phyloP scores from a whole-genome alignment of 92 coral and sea anemone genomes.

The Hydrozoanthus gracilis region DNA sequence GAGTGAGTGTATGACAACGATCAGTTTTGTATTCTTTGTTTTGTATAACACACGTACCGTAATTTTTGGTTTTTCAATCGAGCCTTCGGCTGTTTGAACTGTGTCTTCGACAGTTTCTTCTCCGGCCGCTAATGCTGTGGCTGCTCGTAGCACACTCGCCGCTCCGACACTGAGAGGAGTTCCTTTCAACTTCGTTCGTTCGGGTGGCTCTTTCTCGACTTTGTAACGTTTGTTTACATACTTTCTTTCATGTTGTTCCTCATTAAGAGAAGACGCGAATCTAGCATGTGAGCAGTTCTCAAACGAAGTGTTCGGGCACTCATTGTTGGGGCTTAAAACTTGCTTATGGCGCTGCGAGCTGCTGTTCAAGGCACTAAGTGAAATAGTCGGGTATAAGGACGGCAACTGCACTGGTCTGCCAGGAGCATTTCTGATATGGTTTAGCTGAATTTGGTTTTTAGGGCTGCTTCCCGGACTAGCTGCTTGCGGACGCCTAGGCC shows the following conservation, averaged over 20 bases:
- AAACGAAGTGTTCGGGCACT: constrained; percentile 13
- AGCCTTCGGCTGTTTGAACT: constrained; percentile 69
- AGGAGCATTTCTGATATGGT: constrained; percentile 55
- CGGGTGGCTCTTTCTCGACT: neutral
- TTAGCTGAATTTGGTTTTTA: constrained; percentile 35
- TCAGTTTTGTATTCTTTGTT: neutral
- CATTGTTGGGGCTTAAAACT: neutral
- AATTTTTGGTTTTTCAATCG: constrained; percentile 68
- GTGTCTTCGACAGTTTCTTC: constrained; percentile 67
- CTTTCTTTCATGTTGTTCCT: neutral
- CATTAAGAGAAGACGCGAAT: constrained; percentile 14
- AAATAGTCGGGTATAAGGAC: constrained; percentile 81
- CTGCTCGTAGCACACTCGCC: constrained; percentile 75
- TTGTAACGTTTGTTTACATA: constrained; percentile 16
- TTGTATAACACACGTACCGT: constrained; percentile 40
- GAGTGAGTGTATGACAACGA: too few relatives aligned
- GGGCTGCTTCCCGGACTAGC: constrained; percentile 38
- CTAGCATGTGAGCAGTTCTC: constrained; percentile 14
- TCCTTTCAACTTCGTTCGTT: constrained; percentile 59
- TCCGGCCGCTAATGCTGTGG: constrained; percentile 83
- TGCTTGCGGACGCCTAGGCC: constrained; percentile 12
- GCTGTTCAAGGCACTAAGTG: constrained; percentile 67
- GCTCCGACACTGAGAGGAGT: constrained; percentile 81
- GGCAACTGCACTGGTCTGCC: constrained; percentile 69
- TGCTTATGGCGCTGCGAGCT: constrained; percentile 11